Base-by-base conservation (phyloP, 2,888 invertebrate species). In the Monochamus alternatus region DNA sequence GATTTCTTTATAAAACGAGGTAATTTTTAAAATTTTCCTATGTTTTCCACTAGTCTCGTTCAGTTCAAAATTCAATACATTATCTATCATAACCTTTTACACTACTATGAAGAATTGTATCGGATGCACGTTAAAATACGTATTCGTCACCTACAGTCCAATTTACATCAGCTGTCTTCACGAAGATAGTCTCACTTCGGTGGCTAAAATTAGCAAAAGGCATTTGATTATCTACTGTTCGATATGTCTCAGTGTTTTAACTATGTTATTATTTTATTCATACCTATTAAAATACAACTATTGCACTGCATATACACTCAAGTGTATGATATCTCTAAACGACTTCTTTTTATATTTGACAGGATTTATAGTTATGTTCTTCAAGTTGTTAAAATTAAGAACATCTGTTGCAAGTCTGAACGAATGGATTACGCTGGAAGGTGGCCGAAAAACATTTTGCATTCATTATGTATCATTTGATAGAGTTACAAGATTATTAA, bases 401-500 rank as follows among this genome's bases (percentile, higher is more conserved):
- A 10, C 3, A 52, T 4, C 9, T 5, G 10, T 71, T 38, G 4
- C 51, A 7, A 12, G 52, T n/a, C 31, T 51, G 31, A 51, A n/a
- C 9, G 52, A 52, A 9, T 71, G 62, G 71, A 10, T 47, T 12
- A 63, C 9, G 38, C n/a, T 71, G 32, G 5, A 63, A n/a, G 14
- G 63, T 14, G 4, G 62, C 14, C 52, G 30, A 71, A 30, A 71
- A 7, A 8, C 2, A 0, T 71, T 38, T 44, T 52, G 10, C 9
- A 2, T 71, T 14, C 0, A 10, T 22, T 71, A 71, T 52, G n/a
- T 38, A 63, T 52, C 63, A 14, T 2, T 63, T 52, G 52, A 71
- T 9, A 62, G 12, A 43, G 31, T 63, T 38, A 62, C n/a, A 14
- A 63, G 14, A 32, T 5, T n/a, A 7, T 22, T 71, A 32, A 63